phyloP scores from a whole-genome alignment of 2,797 vertebrate species.

The Micropoecilia bifurca region DNA sequence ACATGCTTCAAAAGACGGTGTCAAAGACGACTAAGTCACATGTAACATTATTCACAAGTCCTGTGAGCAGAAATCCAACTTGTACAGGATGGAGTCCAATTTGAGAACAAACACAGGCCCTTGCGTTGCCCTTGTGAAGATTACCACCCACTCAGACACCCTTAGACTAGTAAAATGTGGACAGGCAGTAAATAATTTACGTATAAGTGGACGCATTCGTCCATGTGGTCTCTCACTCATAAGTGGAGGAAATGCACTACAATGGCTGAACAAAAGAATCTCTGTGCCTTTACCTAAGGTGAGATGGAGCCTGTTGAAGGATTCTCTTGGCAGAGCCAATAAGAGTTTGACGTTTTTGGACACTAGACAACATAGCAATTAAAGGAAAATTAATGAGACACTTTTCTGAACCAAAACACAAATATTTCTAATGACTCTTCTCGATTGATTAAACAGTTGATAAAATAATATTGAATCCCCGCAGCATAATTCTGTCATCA shows the following conservation, averaged over 20 bases:
- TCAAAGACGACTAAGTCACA: no score
- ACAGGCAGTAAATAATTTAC: constrained; percentile 3
- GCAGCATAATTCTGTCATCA: background rate
- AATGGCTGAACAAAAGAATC: background rate
- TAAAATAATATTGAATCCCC: no score
- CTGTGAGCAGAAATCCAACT: background rate
- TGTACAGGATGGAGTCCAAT: background rate
- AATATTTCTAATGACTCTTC: background rate
- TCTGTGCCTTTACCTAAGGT: background rate
- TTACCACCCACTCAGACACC: background rate
- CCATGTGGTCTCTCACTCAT: background rate
- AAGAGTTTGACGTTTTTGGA: background rate
- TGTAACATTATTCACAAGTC: background rate
- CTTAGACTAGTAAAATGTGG: background rate
- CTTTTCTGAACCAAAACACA: background rate
- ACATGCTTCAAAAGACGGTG: background rate
- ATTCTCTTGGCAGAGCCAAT: constrained; percentile 1
- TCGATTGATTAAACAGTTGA: background rate
- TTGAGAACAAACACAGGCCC: background rate
- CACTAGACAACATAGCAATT: background rate
- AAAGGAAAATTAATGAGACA: background rate
- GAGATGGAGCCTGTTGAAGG: background rate
- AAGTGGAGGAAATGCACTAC: background rate
- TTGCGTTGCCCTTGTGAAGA: background rate
- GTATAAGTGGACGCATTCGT: background rate